Base-by-base conservation (phyloP, 2,888 invertebrate species). In the Allolobophora icterica region DNA sequence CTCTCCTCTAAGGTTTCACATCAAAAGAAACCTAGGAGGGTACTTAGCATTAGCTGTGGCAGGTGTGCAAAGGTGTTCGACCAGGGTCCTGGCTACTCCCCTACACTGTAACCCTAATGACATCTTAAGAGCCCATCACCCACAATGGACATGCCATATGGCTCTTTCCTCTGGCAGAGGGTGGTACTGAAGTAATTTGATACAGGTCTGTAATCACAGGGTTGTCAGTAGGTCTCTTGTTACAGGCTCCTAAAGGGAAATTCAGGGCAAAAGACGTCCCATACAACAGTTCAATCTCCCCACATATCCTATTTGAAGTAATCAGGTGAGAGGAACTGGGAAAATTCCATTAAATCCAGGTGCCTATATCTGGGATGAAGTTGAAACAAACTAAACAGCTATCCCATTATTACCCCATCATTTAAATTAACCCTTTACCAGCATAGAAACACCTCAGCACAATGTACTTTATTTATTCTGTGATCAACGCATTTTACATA, bases 371-470 rank as follows among this genome's bases (percentile, higher is more conserved):
- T 11, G n/a, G 13, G 71, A n/a, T 71, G 71, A 71, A 71, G 71
- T 71, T 71, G 52, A 30, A 30, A 4, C 71, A 71, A 71, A 8
- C 13, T n/a, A n/a, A 6, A n/a, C 30, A n/a, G n/a, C 30, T 17
- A n/a, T 30, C 6, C 11, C 71, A 30, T 11, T 71, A 71, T n/a
- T n/a, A n/a, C n/a, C 30, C 17, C 24, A 52, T 52, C 71, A 71
- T n/a, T 71, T n/a, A 30, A 71, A 71, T n/a, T 71, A 71, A 71
- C 71, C n/a, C 71, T 71, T n/a, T n/a, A 71, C 71, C 71, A n/a
- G 71, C 71, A 71, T 71, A n/a, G n/a, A n/a, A 52, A 71, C 8
- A 30, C 71, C 71, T 71, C 71, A 30, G 30, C 71, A 71, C 71
- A 71, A 71, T n/a, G 8, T 17, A 30, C n/a, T 45, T 71, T n/a